Percentiles rank a stretch among this genome's conserved stretches.
phyloP scores from a whole-genome alignment of 2,888 invertebrate species.

The Embidobia sp. region DNA sequence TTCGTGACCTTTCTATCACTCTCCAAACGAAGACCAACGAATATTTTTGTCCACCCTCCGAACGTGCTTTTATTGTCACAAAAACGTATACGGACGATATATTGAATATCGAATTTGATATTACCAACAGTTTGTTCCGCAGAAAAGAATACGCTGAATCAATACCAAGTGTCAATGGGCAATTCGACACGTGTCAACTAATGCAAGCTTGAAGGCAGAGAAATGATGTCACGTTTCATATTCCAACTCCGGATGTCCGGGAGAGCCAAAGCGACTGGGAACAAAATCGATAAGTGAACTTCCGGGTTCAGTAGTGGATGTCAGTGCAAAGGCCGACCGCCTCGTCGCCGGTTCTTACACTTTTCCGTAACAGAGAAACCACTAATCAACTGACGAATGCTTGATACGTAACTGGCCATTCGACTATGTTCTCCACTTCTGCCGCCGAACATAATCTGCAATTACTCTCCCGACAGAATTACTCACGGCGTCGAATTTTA shows the following conservation, averaged over 20 bases:
- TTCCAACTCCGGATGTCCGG: conserved; percentile 52
- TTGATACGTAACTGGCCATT: no score
- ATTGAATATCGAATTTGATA: conserved; percentile 41
- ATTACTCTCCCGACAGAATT: no score
- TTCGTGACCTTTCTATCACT: not conserved
- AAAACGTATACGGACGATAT: conserved; percentile 9
- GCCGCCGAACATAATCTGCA: no score
- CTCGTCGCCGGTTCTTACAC: conserved; percentile 23
- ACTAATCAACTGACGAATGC: conserved; percentile 17
- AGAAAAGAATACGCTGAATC: conserved; percentile 41
- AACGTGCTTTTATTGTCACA: conserved; percentile 20
- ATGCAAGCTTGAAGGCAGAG: conserved; percentile 39
- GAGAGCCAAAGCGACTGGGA: conserved; percentile 38
- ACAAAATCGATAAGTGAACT: conserved; percentile 53
- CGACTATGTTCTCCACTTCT: no score
- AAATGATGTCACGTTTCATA: conserved; percentile 59
- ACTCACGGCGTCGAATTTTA: no score
- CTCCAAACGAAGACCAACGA: not conserved
- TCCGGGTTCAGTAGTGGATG: conserved; percentile 33
- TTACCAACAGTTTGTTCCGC: conserved; percentile 35
- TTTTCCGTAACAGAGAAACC: conserved; percentile 8
- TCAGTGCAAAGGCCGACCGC: conserved; percentile 12
- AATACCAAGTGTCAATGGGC: conserved; percentile 47
- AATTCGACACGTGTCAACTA: conserved; percentile 55
- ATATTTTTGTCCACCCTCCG: conserved; percentile 5